Percentiles rank a stretch among this genome's conserved stretches.
phyloP scores from a whole-genome alignment of 2,888 invertebrate genomes.

The Synergus itoensis region DNA sequence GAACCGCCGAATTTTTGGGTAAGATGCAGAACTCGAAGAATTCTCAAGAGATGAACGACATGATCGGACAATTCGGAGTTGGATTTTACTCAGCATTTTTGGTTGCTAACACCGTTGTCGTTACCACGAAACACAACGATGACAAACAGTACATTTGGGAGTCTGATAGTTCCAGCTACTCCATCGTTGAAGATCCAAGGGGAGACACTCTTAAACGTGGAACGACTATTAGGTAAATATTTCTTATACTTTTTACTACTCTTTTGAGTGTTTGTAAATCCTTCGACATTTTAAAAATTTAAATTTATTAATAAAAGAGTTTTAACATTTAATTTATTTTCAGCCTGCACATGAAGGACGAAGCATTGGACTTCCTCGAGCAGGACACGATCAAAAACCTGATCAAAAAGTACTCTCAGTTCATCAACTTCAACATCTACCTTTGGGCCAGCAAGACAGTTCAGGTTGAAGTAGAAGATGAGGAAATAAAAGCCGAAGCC shows the following conservation, averaged over 20 bases:
- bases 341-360: slow-evolving; percentile 96
- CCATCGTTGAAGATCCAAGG: slow-evolving; percentile 95
- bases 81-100: slow-evolving; percentile 99
- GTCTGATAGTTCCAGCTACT: slow-evolving; percentile 95
- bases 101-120: slow-evolving; percentile 97
- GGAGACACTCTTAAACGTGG: slow-evolving; percentile 95
- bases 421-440: slow-evolving; percentile 99
- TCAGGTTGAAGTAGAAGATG: slow-evolving; percentile 81
- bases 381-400: slow-evolving; percentile 93
- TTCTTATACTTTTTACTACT: not conserved
- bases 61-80: slow-evolving; percentile 99
- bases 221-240: slow-evolving; percentile 86
- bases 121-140: slow-evolving; percentile 96
- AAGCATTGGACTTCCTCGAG: slow-evolving; percentile 97
- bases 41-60: slow-evolving; percentile 79
- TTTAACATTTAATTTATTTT: slow-evolving; percentile 50
- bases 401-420: slow-evolving; percentile 99
- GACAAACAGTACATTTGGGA: slow-evolving; percentile 99
- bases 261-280: too few relatives aligned
- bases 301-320: slow-evolving; percentile 16
- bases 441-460: slow-evolving; percentile 89
- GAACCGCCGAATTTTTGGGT: slow-evolving; percentile 96
- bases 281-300: not conserved
- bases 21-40: slow-evolving; percentile 88
- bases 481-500: slow-evolving; percentile 84